Base-by-base conservation (phyloP, 2,888 invertebrate species). In the Callyntrura guangdongensis region DNA sequence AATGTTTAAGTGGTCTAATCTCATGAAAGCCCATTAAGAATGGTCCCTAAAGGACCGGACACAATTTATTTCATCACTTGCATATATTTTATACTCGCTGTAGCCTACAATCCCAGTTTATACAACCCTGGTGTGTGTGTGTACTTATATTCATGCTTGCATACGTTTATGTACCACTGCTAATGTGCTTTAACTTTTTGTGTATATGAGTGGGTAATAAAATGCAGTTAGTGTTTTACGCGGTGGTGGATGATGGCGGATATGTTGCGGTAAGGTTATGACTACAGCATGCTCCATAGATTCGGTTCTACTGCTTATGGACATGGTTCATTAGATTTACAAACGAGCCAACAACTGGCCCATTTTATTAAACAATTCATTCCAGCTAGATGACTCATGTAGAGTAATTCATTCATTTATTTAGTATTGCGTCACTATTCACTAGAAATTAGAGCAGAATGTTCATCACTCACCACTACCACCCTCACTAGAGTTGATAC, bases 281-380 rank as follows among this genome's bases (percentile, higher is more conserved):
- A 74, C 74, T 74, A 22, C 45, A 14, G 74, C 12, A 49, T 14
- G 74, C 49, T 74, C 49, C 74, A 49, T 49, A 74, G 47, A 74
- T 74, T 49, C 79, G 6, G 53, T 27, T 81, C n/a, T 81, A 20
- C 47, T 36, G 56, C 79, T 81, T 81, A 81, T 81, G 79, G 82
- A 82, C 82, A 61, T 86, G 88, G 83, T 89, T 89, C 89, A 89
- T 89, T 89, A 89, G 89, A 64, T 89, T 89, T 84, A 89, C 83
- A 89, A 88, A 82, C 88, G 88, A 88, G 81, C 86, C 82, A 81
- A 36, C 59, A 81, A 81, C 79, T 81, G 88, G 82, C 81, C 74
- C 74, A 82, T 82, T 88, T 82, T 81, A 81, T 59, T 49, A 81
- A 59, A 82, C 82, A 81, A 88, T 72, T 82, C 88, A 88, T 88